Conservation (phyloP, 2,888 invertebrate genomes). For the Agrypnus murinus region DNA sequence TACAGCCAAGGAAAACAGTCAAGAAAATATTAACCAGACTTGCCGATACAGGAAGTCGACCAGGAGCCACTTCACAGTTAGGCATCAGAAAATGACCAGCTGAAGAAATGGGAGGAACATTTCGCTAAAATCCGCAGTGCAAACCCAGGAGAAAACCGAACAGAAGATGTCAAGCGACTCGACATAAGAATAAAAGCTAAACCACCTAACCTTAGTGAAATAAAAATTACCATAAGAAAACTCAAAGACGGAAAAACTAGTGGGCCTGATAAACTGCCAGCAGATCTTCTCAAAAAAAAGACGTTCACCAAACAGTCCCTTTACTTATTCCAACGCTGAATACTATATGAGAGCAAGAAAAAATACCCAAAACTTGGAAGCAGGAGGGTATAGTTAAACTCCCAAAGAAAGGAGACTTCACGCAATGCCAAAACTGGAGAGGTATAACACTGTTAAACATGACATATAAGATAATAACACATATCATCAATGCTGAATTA, state of each 20-base stretch:
- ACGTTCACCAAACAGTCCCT: neutral
- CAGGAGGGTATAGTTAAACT: neutral
- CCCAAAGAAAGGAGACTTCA: neutral
- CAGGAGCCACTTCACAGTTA: no score
- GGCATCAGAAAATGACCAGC: neutral
- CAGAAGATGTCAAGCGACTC: no score
- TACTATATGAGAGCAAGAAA: neutral
- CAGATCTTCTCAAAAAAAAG: neutral
- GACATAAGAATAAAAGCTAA: neutral
- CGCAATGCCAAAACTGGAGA: neutral
- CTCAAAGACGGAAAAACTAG: neutral
- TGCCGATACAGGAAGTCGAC: no score
- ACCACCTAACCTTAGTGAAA: neutral
- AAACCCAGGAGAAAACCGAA: no score
- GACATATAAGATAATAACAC: neutral
- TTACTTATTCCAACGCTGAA: neutral
- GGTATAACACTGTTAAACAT: neutral
- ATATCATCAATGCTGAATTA: neutral
- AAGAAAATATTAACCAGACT: no score
- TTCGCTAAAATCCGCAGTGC: neutral
- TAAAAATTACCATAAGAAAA: no score
- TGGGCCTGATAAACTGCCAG: neutral
- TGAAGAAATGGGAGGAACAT: constrained; percentile 1
- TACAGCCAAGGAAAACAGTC: no score
- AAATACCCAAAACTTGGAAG: no score